Base-by-base conservation (phyloP, 2,797 vertebrate genomes). In the Mus minutoides region DNA sequence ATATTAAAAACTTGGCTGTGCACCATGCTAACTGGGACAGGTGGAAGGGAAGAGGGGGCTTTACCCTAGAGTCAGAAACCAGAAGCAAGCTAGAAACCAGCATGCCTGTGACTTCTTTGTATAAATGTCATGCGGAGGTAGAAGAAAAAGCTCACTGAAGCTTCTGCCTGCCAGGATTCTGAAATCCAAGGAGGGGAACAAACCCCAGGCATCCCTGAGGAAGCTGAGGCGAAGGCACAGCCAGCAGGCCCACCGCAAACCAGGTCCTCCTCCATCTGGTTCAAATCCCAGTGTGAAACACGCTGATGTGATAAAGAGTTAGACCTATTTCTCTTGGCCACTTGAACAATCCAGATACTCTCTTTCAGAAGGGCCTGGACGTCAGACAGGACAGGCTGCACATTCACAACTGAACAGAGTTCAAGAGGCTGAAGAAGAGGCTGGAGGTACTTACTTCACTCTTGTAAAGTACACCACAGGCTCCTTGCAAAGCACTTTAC, bases 261-360 rank as follows among this genome's bases (percentile, higher is more conserved):
- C 97, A 97, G 91, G 94, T 0, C 78, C 97, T 96, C 97, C 52
- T 97, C 98, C 98, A 98, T 98, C 98, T 98, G 98, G 95, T 98
- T 98, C 97, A 98, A 97, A 98, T 98, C 96, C 92, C 11, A 95
- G 96, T 96, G 97, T 92, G 97, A 97, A 98, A 98, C 98, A 93
- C 95, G 98, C 97, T 98, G 98, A 97, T 95, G 96, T 71, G 98
- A 98, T 98, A 98, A 98, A 98, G 97, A 97, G 97, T 97, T 90
- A 98, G 97, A 97, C 96, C 97, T 97, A 97, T 98, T 98, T 98
- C 97, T 98, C 97, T 98, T 98, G 98, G 98, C 98, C 95, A 49
- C 95, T 96, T 77, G 52, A 97, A 96, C 97, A 98, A 98, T 96
- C 97, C 97, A 98, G 98, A 98, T 96, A 94, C 97, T 98, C 97